These are phyloP conservation scores for Papilio machaon DNA, from an alignment of 1,140 invertebrate genomes.

Conservation along the genomic window DNA sequence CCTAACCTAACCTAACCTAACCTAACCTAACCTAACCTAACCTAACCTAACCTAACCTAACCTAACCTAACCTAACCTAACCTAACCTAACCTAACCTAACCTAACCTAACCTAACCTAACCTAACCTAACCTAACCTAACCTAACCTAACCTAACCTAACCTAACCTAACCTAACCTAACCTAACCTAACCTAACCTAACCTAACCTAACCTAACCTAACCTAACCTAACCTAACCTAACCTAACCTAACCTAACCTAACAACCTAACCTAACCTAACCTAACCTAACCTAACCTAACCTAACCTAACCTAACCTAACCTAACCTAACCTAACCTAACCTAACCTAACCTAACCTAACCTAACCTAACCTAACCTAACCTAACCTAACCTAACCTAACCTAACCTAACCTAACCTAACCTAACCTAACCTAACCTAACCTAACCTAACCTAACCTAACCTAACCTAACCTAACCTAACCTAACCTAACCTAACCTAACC, in stretches of 20 bases:
- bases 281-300: conserved; percentile 47
- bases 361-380: conserved; percentile 37
- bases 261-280: too few species aligned
- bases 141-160: conserved; percentile 54
- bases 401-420: conserved; percentile 33
- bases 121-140: conserved; percentile 54
- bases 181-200: conserved; percentile 49
- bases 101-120: conserved; percentile 53
- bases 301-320: conserved; percentile 39
- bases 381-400: conserved; percentile 37
- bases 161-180: conserved; percentile 52
- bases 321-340: conserved; percentile 18
- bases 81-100: conserved; percentile 55
- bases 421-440: conserved; percentile 32
- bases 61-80: conserved; percentile 55
- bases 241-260: conserved; percentile 47
- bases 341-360: conserved; percentile 32
- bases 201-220: conserved; percentile 51
- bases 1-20: conserved; percentile 46
- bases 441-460: conserved; percentile 37
- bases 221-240: conserved; percentile 50
- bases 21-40: conserved; percentile 54
- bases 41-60: conserved; percentile 60
- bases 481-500: conserved; percentile 44
- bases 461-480: conserved; percentile 37